Evolutionary conservation across 2,888 invertebrate species (phyloP).

Genomic region (Rhagium mordax): DNA sequence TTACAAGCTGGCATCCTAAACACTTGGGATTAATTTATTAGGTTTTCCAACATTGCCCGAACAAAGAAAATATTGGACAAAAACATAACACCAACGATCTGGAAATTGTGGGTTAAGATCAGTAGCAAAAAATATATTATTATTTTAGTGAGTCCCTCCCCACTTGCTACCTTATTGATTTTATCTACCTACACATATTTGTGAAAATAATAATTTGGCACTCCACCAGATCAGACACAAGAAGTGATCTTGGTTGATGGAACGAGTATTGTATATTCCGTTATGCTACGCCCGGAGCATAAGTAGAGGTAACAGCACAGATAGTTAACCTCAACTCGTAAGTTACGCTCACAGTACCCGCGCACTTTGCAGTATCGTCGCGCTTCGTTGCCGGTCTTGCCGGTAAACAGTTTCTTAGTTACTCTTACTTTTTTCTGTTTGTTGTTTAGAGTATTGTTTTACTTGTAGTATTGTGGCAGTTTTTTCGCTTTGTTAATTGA

Average conservation of each 20-base stretch:
- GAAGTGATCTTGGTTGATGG: neutral
- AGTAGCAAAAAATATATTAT: too few relatives aligned
- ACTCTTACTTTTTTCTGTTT: slow-evolving; percentile 35
- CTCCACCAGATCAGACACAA: neutral
- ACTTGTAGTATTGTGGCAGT: neutral
- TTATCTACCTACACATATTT: neutral
- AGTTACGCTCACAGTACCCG: slow-evolving; percentile 3
- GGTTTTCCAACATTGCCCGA: too few relatives aligned
- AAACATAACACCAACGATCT: too few relatives aligned
- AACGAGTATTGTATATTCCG: slow-evolving; percentile 1
- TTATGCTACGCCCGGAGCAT: slow-evolving; percentile 25
- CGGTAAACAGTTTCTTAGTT: slow-evolving; percentile 30
- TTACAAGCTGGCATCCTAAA: too few relatives aligned
- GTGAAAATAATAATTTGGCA: neutral
- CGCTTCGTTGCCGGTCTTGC: slow-evolving; percentile 32
- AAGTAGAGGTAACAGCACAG: slow-evolving; percentile 32
- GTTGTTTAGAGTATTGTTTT: slow-evolving; percentile 14
- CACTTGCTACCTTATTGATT: too few relatives aligned
- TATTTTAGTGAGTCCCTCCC: too few relatives aligned
- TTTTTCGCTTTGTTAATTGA: neutral
- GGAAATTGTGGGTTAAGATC: too few relatives aligned
- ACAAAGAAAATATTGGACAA: too few relatives aligned
- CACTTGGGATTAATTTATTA: too few relatives aligned
- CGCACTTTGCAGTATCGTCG: slow-evolving; percentile 30
- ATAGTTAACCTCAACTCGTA: slow-evolving; percentile 27